phyloP scores from a whole-genome alignment of 2,888 invertebrate species.

The Rhaphigaster nebulosa region DNA sequence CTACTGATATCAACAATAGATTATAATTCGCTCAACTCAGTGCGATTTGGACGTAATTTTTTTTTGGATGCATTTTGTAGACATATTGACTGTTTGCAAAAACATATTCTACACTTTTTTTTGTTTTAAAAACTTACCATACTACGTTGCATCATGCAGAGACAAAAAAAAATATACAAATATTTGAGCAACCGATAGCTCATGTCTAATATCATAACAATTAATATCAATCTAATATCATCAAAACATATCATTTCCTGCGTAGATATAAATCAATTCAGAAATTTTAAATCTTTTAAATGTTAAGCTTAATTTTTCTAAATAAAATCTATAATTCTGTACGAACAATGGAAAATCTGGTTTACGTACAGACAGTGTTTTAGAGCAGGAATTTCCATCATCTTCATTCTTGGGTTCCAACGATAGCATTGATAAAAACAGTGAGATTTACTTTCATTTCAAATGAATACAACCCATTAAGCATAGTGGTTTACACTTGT shows the following conservation, averaged over 20 bases:
- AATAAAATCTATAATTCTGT: conserved; percentile 33
- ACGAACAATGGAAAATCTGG: conserved; percentile 34
- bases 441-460: conserved; percentile 2
- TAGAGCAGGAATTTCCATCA: conserved; percentile 48
- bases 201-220: no score
- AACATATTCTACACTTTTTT: not conserved
- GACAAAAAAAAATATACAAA: not conserved
- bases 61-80: not conserved
- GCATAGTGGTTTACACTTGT: not conserved
- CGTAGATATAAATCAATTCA: not conserved
- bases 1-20: no score
- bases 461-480: not conserved
- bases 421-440: conserved; percentile 37
- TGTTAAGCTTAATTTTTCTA: not conserved
- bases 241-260: not conserved
- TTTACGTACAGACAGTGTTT: conserved; percentile 34
- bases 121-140: not conserved
- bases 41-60: no score
- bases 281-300: not conserved
- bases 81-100: not conserved
- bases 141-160: not conserved
- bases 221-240: no score
- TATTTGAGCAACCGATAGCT: not conserved
- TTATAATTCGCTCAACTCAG: no score
- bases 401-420: conserved; percentile 51